Evolutionary conservation across 2,113 vertebrate genomes (phyloP), one percentile per base, ranked within the genome.

Genomic region (Arothron firmamentum): DNA sequence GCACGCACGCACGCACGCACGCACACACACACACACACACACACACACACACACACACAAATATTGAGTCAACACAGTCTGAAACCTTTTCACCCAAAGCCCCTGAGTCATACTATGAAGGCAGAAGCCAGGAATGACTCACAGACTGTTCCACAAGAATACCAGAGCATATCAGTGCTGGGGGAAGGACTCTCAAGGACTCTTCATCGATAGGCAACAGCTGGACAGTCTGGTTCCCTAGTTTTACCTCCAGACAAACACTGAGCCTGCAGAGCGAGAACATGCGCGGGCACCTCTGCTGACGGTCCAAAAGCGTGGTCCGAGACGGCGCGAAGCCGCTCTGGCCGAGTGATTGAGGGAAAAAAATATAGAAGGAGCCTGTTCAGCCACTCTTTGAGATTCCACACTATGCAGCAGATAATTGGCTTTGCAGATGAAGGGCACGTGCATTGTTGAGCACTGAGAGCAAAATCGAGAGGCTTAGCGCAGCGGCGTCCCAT

Each of bases 71-170:
- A 62, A 69, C 50, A 20, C 57, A 11, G 34, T 38, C 34, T 38
- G 34, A 38, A 38, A 38, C 34, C 75, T 77, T 70, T 71, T 75
- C 51, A 62, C 63, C 49, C 59, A 57, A 55, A 91, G 88, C 74
- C 86, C 92, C 90, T 95, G 93, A 96, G 88, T 97, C 94, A 97
- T 82, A 67, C 19, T 85, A 86, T 81, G 91, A 82, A 83, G 88
- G 89, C 87, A 6, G 81, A 73, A 67, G 90, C 89, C 72, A 88
- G 90, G 85, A 91, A 93, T 95, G 93, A 94, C 87, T 95, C 90
- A 93, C 87, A 92, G 87, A 88, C 88, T 83, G 78, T 92, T 91
- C 89, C 88, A 87, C 84, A 88, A 78, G 59, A 51, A 66, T 65
- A 83, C 82, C 80, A 81, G 74, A 59, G 70, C 77, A 77, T 73